These are phyloP conservation scores for Galerucella nymphaeae DNA, from an alignment of 2,888 invertebrate species.

Conservation along the genomic window DNA sequence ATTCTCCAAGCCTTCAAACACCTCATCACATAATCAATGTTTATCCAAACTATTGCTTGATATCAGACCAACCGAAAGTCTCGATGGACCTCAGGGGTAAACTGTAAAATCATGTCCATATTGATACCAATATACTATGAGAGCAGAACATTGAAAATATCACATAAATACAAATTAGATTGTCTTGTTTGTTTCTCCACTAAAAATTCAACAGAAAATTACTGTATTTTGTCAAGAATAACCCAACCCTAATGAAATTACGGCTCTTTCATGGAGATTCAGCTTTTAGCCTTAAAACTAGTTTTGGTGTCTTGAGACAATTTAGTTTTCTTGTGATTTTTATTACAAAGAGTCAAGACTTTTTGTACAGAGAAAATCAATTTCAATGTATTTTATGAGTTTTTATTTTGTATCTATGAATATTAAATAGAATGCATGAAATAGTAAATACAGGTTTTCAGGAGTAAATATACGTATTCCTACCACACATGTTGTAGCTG, in stretches of 20 bases:
- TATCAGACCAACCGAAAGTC: too few relatives aligned
- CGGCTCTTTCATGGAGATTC: conserved; percentile 39
- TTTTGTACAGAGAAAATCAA: background rate
- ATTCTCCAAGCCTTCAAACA: too few relatives aligned
- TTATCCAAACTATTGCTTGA: too few relatives aligned
- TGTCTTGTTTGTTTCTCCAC: conserved; percentile 23
- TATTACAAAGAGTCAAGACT: background rate
- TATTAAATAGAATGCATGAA: too few relatives aligned
- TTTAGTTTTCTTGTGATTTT: background rate
- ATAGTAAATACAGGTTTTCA: too few relatives aligned
- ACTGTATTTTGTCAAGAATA: conserved; percentile 34
- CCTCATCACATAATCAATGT: too few relatives aligned
- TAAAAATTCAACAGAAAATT: conserved; percentile 34
- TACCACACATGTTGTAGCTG: too few relatives aligned
- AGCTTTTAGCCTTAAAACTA: conserved; percentile 29
- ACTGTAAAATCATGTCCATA: background rate
- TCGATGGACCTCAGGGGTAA: background rate
- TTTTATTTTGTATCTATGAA: too few relatives aligned
- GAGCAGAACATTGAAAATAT: conserved; percentile 36
- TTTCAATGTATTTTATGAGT: background rate
- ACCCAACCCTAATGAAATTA: conserved; percentile 36
- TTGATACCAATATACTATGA: background rate
- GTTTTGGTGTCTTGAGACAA: conserved; percentile 29
- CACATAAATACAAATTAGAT: conserved; percentile 39
- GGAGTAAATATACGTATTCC: too few relatives aligned